These are phyloP conservation scores for Eupithecia dodoneata DNA, from an alignment of 2,888 invertebrate genomes.

Conservation along the genomic window DNA sequence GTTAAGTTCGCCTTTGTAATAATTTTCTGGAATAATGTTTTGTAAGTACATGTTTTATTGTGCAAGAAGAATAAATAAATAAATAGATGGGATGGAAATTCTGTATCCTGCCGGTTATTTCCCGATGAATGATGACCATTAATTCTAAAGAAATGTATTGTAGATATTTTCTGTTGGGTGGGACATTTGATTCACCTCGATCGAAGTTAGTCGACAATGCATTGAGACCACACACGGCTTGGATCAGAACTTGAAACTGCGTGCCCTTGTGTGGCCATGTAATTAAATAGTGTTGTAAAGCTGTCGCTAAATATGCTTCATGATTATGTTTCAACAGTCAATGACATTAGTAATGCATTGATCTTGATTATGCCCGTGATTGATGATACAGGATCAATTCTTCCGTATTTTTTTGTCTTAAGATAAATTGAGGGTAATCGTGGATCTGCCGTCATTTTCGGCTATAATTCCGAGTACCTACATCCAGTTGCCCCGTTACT, in stretches of 20 bases:
- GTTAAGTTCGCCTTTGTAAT: no score
- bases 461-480: no score
- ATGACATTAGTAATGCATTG: neutral
- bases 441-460: no score
- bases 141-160: neutral
- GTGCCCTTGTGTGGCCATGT: slow-evolving; percentile 37
- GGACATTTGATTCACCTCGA: neutral
- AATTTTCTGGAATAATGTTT: no score
- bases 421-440: no score
- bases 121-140: neutral
- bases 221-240: slow-evolving; percentile 40
- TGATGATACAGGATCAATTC: neutral
- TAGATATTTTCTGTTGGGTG: neutral
- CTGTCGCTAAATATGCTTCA: slow-evolving; percentile 31
- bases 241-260: slow-evolving; percentile 39
- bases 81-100: neutral
- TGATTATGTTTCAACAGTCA: slow-evolving; percentile 23
- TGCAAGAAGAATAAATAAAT: no score
- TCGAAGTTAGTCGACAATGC: slow-evolving; percentile 9
- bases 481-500: no score
- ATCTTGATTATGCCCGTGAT: neutral
- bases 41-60: no score
- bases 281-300: slow-evolving; percentile 40
- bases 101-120: neutral
- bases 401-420: neutral